Evolutionary conservation across 92 coral and sea anemone species (phyloP), one percentile per base, ranked within the genome.

Genomic region (Scolanthus callimorphus): DNA sequence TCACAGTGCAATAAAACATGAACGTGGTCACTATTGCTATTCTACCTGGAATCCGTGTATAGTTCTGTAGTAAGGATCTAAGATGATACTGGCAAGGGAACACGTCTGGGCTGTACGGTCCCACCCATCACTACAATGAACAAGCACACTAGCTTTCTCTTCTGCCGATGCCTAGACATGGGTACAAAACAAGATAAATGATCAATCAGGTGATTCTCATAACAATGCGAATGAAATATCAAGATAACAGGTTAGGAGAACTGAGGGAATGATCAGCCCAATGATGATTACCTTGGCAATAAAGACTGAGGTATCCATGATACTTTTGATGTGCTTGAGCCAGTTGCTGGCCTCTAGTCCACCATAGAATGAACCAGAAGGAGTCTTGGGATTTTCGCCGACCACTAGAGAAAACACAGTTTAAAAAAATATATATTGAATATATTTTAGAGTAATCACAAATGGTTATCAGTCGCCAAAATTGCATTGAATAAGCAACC

Each of bases 91-190:
- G 21, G 97, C 91, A 17, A 91, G 70, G 4, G 97, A 91, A 31
- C 97, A 91, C 20, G 97, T 91, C 84, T 91, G 97, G 0, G 97
- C 97, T 23, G 98, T 92, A 48, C 98, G 77, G 73, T 92, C 98
- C 98, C 98, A 92, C 3, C 98, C 98, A 65, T 92, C 98, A 63
- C 98, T 92, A 27, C 98, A 92, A 71, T 92, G 98, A 31, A 92
- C 98, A 51, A 92, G 63, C 29, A 92, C 98, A 41, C 96, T 92
- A 27, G 81, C 89, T 38, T 77, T 79, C 79, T 92, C 98, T 44
- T 77, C 86, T 3, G 65, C 69, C 15, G 88, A 81, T 39, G 97
- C 97, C 97, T 91, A 60, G 22, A n/a, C n/a, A n/a, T n/a, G n/a
- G n/a, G n/a, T n/a, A n/a, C n/a, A n/a, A n/a, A n/a, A n/a, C n/a